Percentiles rank a stretch among this genome's conserved stretches.
Evolutionary conservation across 2,888 invertebrate genomes (phyloP).

Genomic region (Pyrgus malvae): DNA sequence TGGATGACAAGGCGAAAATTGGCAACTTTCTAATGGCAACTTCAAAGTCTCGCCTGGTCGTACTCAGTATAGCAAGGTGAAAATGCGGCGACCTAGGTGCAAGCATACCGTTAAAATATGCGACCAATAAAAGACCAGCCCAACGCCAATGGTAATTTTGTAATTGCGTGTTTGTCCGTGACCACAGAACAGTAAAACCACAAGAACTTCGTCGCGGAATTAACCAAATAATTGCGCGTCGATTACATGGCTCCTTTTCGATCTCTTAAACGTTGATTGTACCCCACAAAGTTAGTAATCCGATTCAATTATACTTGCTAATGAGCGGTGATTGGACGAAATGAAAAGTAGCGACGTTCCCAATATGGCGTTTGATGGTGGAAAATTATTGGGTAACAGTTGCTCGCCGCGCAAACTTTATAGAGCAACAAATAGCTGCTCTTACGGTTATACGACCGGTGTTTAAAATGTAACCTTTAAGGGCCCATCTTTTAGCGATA

Average conservation of each 20-base stretch:
- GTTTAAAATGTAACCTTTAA: slow-evolving; percentile 14
- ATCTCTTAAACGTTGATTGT: slow-evolving; percentile 30
- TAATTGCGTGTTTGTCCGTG: slow-evolving; percentile 65
- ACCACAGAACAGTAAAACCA: slow-evolving; percentile 39
- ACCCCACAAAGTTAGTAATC: slow-evolving; percentile 13
- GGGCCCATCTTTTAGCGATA: slow-evolving; percentile 7
- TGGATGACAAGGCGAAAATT: too few relatives aligned
- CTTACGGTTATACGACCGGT: background rate
- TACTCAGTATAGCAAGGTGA: background rate
- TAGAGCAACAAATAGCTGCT: slow-evolving; percentile 5
- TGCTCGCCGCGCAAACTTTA: slow-evolving; percentile 9
- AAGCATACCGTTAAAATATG: slow-evolving; percentile 58
- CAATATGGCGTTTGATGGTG: slow-evolving; percentile 18
- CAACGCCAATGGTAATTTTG: slow-evolving; percentile 64
- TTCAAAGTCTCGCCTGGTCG: too few relatives aligned
- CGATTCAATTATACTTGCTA: slow-evolving; percentile 27
- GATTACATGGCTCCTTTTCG: slow-evolving; percentile 37
- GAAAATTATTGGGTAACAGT: slow-evolving; percentile 25
- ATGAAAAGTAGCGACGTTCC: slow-evolving; percentile 22
- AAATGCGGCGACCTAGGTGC: slow-evolving; percentile 32
- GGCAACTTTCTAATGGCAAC: too few relatives aligned
- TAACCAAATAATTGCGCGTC: slow-evolving; percentile 48
- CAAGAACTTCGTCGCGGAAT: slow-evolving; percentile 30
- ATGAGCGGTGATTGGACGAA: slow-evolving; percentile 23
- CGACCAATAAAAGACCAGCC: slow-evolving; percentile 57